Evolutionary conservation across 2,888 invertebrate genomes (phyloP).

Genomic region (Pharmacophagus antenor): DNA sequence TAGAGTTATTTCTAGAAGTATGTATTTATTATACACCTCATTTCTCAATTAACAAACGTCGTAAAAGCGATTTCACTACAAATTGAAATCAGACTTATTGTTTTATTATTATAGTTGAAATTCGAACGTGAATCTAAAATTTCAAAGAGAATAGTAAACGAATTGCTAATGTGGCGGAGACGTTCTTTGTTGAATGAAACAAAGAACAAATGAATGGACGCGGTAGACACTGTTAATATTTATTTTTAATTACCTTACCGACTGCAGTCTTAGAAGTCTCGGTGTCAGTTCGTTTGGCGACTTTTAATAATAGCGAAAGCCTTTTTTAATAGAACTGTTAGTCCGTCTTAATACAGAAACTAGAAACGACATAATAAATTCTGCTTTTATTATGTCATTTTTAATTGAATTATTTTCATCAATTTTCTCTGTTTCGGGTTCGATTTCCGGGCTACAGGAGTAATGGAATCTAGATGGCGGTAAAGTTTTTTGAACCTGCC

Average conservation of each 20-base stretch:
- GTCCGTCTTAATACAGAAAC: not conserved
- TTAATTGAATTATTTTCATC: too few relatives aligned
- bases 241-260: slow-evolving; percentile 39
- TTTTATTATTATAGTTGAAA: not conserved
- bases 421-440: too few relatives aligned
- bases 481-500: too few relatives aligned
- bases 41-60: not conserved
- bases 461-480: too few relatives aligned
- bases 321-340: not conserved
- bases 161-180: slow-evolving; percentile 30
- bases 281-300: slow-evolving; percentile 18
- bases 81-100: not conserved
- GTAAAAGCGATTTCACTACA: not conserved
- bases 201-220: slow-evolving; percentile 36
- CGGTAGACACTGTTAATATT: slow-evolving; percentile 37
- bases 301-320: slow-evolving; percentile 11
- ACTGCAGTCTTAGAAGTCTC: slow-evolving; percentile 28
- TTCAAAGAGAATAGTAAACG: slow-evolving; percentile 33
- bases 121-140: not conserved
- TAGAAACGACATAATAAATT: not conserved
- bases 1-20: slow-evolving; percentile 26
- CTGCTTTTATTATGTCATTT: too few relatives aligned
- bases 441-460: too few relatives aligned
- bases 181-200: slow-evolving; percentile 38
- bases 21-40: not conserved